Conservation (phyloP, 2,113 vertebrate genomes). For the Oryctolagus cuniculus region mOryCun1.1 NC_091451.1:7196501-7197000, state of each 20-base stretch:
- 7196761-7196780: not conserved
- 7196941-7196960: not conserved
- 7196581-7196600: not conserved
- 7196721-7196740: not conserved
- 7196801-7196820: slow-evolving; percentile 21
- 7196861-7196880: not conserved
- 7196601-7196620: slow-evolving; percentile 41
- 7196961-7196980: not conserved
- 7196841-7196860: not conserved
- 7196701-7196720: slow-evolving; percentile 43
- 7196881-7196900: not conserved
- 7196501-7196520: not conserved
- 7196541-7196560: not conserved
- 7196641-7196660: slow-evolving; percentile 22
- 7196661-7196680: not conserved
- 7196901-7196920: not conserved
- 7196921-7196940: not conserved
- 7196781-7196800: not conserved
- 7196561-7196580: not conserved
- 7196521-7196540: not conserved
- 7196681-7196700: not conserved
- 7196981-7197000: not conserved
- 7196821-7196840: slow-evolving; percentile 46
- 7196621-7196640: not conserved
- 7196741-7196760: slow-evolving; percentile 32